phyloP scores from a whole-genome alignment of 2,113 vertebrate species.

The Apteryx owenii region DNA sequence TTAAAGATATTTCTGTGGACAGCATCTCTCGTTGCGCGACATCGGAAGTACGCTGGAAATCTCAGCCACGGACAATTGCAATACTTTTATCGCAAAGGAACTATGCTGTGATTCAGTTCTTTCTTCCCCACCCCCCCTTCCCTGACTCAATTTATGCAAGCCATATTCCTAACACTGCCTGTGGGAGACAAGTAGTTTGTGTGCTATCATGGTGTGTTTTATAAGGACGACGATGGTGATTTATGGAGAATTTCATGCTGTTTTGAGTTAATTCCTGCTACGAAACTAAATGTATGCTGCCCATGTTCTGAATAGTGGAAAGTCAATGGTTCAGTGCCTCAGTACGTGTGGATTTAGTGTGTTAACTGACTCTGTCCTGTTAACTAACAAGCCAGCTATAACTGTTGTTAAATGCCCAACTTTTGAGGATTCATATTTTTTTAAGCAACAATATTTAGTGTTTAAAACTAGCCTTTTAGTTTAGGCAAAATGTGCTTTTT shows the following conservation, averaged over 20 bases:
- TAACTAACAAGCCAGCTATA: conserved; percentile 74
- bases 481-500: conserved; percentile 77
- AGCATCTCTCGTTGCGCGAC: neutral
- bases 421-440: conserved; percentile 74
- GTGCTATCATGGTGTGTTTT: conserved; percentile 26
- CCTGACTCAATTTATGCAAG: neutral
- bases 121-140: neutral
- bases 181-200: conserved; percentile 50
- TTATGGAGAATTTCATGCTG: conserved; percentile 22
- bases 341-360: conserved; percentile 41
- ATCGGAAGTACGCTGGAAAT: neutral
- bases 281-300: conserved; percentile 50
- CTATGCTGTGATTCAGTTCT: neutral
- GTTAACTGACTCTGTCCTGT: conserved; percentile 68
- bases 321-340: conserved; percentile 60
- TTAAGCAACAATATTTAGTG: conserved; percentile 73
- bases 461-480: conserved; percentile 74
- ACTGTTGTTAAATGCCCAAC: conserved; percentile 62
- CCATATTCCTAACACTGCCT: conserved; percentile 31
- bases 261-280: conserved; percentile 40
- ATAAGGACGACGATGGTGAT: conserved; percentile 36
- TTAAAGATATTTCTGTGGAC: neutral
- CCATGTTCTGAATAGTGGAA: conserved; percentile 48
- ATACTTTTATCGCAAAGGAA: conserved; percentile 32
- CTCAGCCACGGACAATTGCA: conserved; percentile 26